Conservation (phyloP, 2,113 vertebrate species). For the Hystrix brachyura region DNA sequence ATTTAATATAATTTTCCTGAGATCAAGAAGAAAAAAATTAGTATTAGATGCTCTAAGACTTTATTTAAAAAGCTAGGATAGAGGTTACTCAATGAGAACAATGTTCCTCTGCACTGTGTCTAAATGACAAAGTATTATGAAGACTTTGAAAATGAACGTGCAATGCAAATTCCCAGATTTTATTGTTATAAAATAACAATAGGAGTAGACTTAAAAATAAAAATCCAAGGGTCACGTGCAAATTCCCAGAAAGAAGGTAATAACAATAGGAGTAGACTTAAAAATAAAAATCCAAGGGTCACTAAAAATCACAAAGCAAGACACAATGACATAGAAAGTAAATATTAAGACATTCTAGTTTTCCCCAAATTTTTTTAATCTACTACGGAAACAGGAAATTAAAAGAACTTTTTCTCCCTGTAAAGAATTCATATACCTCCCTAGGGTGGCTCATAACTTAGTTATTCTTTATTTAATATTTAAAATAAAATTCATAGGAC, state of each 20-base stretch:
- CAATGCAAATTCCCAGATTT: conserved; percentile 28
- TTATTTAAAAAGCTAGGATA: conserved; percentile 13
- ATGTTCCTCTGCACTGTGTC: not conserved
- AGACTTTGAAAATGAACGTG: conserved; percentile 34
- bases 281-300: conserved; percentile 38
- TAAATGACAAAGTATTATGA: conserved; percentile 39
- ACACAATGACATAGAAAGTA: conserved; percentile 11
- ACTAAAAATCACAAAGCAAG: conserved; percentile 23
- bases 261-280: not conserved
- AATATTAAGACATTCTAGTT: not conserved
- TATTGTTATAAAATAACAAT: conserved; percentile 9
- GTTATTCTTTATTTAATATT: conserved; percentile 29
- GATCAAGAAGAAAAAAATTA: conserved; percentile 33
- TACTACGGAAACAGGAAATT: not conserved
- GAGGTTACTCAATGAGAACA: conserved; percentile 43
- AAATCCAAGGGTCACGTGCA: not conserved
- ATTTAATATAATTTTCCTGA: conserved; percentile 47
- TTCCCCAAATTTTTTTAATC: conserved; percentile 25
- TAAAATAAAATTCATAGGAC: conserved; percentile 59
- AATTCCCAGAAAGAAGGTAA: conserved; percentile 34
- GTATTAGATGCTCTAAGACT: conserved; percentile 3
- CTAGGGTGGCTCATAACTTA: not conserved
- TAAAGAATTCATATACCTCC: not conserved
- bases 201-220: conserved; percentile 27
- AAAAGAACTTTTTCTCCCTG: not conserved